A percentile compares a stretch with the other conserved stretches of the same genome.
Conservation (phyloP, 2,888 invertebrate genomes). For the Chrysotoxum bicinctum region DNA sequence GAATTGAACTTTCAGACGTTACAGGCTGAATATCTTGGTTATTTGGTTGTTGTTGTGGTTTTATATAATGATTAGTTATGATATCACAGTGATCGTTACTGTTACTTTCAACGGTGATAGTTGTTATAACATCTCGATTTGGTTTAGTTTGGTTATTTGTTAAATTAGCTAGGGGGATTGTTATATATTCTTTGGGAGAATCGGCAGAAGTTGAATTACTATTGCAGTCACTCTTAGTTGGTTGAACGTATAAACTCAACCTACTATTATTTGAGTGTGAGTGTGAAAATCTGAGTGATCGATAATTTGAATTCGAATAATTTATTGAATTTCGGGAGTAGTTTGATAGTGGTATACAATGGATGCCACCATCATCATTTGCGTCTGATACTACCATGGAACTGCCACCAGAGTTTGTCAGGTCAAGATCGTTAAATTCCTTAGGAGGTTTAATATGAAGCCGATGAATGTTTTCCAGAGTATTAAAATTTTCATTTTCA, state of each 20-base stretch:
- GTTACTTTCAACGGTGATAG: constrained; percentile 45
- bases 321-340: constrained; percentile 80
- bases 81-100: constrained; percentile 59
- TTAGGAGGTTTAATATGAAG: constrained; percentile 50
- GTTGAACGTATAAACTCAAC: constrained; percentile 79
- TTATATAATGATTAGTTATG: constrained; percentile 75
- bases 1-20: constrained; percentile 38
- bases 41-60: constrained; percentile 73
- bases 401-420: background rate
- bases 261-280: constrained; percentile 80
- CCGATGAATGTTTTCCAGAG: constrained; percentile 49
- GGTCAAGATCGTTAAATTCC: constrained; percentile 18
- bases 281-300: constrained; percentile 80
- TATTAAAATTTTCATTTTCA: constrained; percentile 21
- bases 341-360: constrained; percentile 76
- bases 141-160: constrained; percentile 57
- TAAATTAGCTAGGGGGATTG: constrained; percentile 58
- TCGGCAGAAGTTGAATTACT: constrained; percentile 12
- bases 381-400: background rate
- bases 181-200: constrained; percentile 49
- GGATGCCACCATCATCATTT: constrained; percentile 1
- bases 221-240: constrained; percentile 41
- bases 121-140: constrained; percentile 41
- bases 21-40: constrained; percentile 35
- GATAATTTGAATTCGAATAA: constrained; percentile 80